Evolutionary conservation across 2,888 invertebrate species (phyloP), one percentile per base, ranked within the genome.

Genomic region (Baronia brevicornis): DNA sequence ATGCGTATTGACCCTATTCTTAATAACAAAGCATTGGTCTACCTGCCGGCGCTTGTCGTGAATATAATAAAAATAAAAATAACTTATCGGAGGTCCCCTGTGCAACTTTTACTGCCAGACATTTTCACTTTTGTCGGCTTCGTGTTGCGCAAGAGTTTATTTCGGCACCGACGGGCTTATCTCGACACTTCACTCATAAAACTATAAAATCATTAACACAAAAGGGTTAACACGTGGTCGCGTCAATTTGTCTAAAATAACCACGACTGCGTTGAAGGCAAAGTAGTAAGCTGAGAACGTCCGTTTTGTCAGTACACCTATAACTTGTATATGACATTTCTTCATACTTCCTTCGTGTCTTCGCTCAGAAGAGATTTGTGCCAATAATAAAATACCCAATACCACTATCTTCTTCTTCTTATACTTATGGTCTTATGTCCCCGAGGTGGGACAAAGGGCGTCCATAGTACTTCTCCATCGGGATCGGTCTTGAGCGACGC

Each of bases 81-180:
- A 42, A 23, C 38, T 46, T 44, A 48, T 48, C n/a, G n/a, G n/a
- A n/a, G n/a, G n/a, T n/a, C n/a, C n/a, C n/a, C 39, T 25, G 33
- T 22, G 34, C 47, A 50, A 69, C 66, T 73, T 77, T 77, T 72
- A 75, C 72, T 67, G 61, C 53, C 54, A 47, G 54, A 45, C 39
- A 66, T 62, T 79, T 75, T 80, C 79, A 80, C 82, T 79, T 82
- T 82, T 80, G 78, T 78, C 73, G 62, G 63, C 64, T 26, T 12
- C 17, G 14, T n/a, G 31, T 75, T 77, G 69, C 69, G 74, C 69
- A 75, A 74, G 56, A 38, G 35, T 44, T 36, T 33, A n/a, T n/a
- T n/a, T 42, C 33, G 32, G 37, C 41, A 41, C 33, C 24, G 36
- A 36, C 28, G n/a, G 47, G 47, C 51, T 54, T 51, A 56, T 58